Conservation (phyloP, 2,797 vertebrate genomes). For the Propithecus perrieri region DNA sequence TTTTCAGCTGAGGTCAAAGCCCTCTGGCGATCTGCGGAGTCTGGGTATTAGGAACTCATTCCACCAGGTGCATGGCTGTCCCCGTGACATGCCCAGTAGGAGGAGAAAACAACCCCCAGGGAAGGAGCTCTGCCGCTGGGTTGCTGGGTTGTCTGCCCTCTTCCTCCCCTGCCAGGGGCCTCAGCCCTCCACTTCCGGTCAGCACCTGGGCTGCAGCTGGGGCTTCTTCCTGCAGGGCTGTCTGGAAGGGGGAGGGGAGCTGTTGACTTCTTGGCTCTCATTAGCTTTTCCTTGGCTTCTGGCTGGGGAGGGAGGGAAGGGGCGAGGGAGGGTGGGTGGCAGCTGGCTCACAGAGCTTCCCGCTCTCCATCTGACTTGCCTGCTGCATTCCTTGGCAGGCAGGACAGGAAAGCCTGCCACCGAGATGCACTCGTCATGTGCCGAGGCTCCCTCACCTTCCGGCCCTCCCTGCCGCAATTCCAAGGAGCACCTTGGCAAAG, state of each 20-base stretch:
- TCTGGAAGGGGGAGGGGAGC: not conserved
- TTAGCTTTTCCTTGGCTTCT: not conserved
- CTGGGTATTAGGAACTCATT: not conserved
- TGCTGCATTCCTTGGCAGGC: slow-evolving; percentile 56
- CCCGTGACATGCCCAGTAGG: not conserved
- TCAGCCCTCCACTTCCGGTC: not conserved
- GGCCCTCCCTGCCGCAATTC: not conserved
- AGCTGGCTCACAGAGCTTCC: slow-evolving; percentile 52
- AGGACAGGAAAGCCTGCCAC: not conserved
- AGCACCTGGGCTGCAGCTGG: not conserved
- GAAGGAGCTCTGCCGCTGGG: not conserved
- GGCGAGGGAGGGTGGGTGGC: not conserved
- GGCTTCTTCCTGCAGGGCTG: not conserved
- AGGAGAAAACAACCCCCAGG: not conserved
- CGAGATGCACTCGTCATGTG: slow-evolving; percentile 6
- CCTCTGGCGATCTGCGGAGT: not conserved
- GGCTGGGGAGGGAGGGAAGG: not conserved
- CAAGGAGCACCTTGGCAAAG: not conserved
- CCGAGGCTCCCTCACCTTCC: not conserved
- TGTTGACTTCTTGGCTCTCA: not conserved
- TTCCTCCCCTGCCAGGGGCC: not conserved
- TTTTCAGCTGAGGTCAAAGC: not conserved
- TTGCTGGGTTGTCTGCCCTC: not conserved
- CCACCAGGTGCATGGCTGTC: not conserved
- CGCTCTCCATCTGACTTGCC: slow-evolving; percentile 51